Conservation (phyloP, 1,140 invertebrate genomes). For the Neodiprion virginianus region DNA sequence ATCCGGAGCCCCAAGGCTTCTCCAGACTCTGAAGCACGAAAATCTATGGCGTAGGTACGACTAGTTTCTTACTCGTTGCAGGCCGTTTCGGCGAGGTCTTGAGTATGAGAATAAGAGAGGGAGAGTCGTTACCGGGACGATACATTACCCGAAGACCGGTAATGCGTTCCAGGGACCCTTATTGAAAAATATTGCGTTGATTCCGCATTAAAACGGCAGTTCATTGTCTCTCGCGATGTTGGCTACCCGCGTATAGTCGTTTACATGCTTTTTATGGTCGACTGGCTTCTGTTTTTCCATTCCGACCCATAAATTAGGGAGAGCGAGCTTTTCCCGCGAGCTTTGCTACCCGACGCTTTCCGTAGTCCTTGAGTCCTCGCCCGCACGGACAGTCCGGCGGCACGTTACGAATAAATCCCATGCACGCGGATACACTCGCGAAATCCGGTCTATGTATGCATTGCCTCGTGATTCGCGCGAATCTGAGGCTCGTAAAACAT, state of each 20-base stretch:
- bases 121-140: slow-evolving; percentile 47
- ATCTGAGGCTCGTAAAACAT: too few species aligned
- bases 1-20: background rate
- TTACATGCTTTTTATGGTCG: slow-evolving; percentile 16
- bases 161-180: slow-evolving; percentile 42
- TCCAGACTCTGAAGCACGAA: background rate
- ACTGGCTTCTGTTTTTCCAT: slow-evolving; percentile 14
- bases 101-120: slow-evolving; percentile 22
- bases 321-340: background rate
- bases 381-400: too few species aligned
- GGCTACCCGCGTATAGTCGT: background rate
- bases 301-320: slow-evolving; percentile 4
- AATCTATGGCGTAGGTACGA: background rate
- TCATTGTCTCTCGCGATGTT: slow-evolving; percentile 10
- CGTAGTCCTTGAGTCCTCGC: background rate
- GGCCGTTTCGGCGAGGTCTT: background rate
- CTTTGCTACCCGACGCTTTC: background rate
- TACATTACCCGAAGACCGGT: slow-evolving; percentile 44
- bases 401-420: too few species aligned
- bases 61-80: background rate
- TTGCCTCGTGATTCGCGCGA: too few species aligned
- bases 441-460: too few species aligned
- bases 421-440: too few species aligned
- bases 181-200: slow-evolving; percentile 52
- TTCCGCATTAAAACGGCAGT: slow-evolving; percentile 40